Evolutionary conservation across 1,140 invertebrate genomes (phyloP).

Genomic region (Cyphomyrmex costatus): DNA sequence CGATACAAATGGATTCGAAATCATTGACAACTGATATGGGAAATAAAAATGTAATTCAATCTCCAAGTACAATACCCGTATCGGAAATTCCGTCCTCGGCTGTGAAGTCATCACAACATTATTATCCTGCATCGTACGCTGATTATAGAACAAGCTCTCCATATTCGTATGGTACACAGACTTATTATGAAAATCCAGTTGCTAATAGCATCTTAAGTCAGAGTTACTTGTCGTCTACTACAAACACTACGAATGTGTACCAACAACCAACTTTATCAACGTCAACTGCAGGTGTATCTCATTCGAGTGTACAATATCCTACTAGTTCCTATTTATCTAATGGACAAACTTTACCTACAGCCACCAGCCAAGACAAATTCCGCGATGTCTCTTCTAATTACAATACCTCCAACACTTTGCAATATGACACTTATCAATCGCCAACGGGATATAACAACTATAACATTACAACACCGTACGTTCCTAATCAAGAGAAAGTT

Average conservation of each 20-base stretch:
- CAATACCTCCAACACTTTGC: constrained; percentile 56
- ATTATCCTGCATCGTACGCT: constrained; percentile 61
- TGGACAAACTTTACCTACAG: constrained; percentile 47
- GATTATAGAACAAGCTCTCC: constrained; percentile 66
- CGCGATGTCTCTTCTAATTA: constrained; percentile 51
- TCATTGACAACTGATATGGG: constrained; percentile 57
- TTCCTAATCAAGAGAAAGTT: constrained; percentile 61
- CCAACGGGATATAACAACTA: constrained; percentile 47
- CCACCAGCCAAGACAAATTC: constrained; percentile 64
- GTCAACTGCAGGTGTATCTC: constrained; percentile 28
- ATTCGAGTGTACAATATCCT: constrained; percentile 54
- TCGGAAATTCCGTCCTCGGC: constrained; percentile 44
- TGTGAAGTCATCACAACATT: constrained; percentile 64
- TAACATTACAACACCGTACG: constrained; percentile 60
- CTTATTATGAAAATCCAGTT: constrained; percentile 62
- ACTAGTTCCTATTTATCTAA: constrained; percentile 61
- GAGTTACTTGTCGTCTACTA: constrained; percentile 56
- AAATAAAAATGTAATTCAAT: constrained; percentile 55
- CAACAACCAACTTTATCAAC: constrained; percentile 40
- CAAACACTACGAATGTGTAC: constrained; percentile 40
- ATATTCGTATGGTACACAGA: constrained; percentile 51
- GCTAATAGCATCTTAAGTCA: constrained; percentile 36
- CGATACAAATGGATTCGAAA: constrained; percentile 71
- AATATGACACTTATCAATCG: constrained; percentile 67
- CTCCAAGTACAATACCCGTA: constrained; percentile 31